Evolutionary conservation across 2,113 vertebrate species (phyloP).

Genomic region (Labeo rohita): DNA sequence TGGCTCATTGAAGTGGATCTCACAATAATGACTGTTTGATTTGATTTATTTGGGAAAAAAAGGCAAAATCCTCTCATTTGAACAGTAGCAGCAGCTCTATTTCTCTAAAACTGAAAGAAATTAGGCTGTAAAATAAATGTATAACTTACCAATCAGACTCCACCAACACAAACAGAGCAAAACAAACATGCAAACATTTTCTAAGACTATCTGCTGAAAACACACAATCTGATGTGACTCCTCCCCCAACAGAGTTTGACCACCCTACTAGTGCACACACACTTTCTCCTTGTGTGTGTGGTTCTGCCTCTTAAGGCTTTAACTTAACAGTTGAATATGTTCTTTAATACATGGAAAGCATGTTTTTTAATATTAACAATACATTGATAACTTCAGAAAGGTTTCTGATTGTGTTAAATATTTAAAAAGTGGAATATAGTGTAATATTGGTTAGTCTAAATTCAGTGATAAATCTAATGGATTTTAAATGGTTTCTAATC

Average conservation of each 20-base stretch:
- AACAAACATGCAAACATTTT: neutral
- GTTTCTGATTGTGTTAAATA: neutral
- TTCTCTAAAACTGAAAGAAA: too few relatives aligned
- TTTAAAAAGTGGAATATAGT: neutral
- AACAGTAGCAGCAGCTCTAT: too few relatives aligned
- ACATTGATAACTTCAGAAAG: neutral
- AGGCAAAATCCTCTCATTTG: too few relatives aligned
- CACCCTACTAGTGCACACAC: neutral
- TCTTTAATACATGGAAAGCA: neutral
- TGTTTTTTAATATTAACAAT: neutral
- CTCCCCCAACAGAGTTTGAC: neutral
- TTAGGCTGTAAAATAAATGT: too few relatives aligned
- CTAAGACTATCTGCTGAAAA: neutral
- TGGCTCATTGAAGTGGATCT: too few relatives aligned
- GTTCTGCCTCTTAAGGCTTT: too few relatives aligned
- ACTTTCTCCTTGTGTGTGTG: neutral
- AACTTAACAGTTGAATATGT: too few relatives aligned
- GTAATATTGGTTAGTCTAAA: neutral
- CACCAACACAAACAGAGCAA: too few relatives aligned
- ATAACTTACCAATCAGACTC: too few relatives aligned
- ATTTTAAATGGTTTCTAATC: neutral
- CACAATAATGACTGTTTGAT: too few relatives aligned
- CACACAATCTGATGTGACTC: neutral
- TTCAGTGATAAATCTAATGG: neutral
- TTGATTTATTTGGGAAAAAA: too few relatives aligned